Evolutionary conservation across 1,140 invertebrate genomes (phyloP), one percentile per base, ranked within the genome.

Genomic region (Macrobrachium nipponense): DNA sequence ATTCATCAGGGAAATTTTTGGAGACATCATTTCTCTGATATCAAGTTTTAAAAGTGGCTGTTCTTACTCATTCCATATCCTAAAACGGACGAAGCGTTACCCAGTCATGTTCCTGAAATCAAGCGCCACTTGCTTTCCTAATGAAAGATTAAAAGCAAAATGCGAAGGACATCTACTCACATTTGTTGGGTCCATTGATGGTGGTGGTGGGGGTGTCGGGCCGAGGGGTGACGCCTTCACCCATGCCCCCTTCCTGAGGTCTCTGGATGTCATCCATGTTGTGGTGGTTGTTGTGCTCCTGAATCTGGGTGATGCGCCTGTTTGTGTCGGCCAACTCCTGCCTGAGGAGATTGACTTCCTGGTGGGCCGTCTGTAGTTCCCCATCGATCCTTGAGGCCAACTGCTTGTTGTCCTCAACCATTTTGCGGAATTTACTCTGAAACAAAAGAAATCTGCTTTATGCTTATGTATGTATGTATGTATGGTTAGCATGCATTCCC

Each of bases 351-450:
- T 91, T 92, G 82, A 93, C 93, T 89, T 94, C 93, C 83, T 93
- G 92, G 89, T 94, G 93, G 18, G 93, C 93, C 82, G 92, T 91
- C 88, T 94, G 93, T 77, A 94, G 92, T 89, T 94, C 93, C n/a
- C 92, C 92, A 90, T 94, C 94, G 86, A 95, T 93, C 88, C 93
- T 92, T 84, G 92, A 91, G 66, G 93, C 94, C 80, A 94, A 92
- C 87, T 93, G 92, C 91, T 93, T 93, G 91, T 95, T 94, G 90
- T 95, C 94, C 91, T 94, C 94, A 89, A 95, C 94, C 94, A 94
- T 94, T 91, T 93, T 93, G 90, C 93, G 93, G 90, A 94, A 94
- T 92, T 94, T 94, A 88, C 91, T 92, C 92, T 93, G 90, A 20
- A 81, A 51, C 43, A 27, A 18, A 18, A 60, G 5, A 23, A 51